phyloP scores from a whole-genome alignment of 1,140 invertebrate species.

The Drosophila gunungcola region DNA sequence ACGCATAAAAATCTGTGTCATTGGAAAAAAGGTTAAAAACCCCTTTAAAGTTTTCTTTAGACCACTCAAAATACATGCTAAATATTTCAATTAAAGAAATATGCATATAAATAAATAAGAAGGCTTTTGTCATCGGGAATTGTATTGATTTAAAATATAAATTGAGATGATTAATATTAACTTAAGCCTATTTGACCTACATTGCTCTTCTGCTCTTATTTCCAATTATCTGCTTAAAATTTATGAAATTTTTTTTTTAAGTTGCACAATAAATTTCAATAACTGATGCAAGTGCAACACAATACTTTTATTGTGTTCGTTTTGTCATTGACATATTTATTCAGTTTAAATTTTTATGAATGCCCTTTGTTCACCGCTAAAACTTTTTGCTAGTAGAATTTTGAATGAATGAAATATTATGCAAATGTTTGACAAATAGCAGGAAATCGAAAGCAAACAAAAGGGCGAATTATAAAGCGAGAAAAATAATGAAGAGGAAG shows the following conservation, averaged over 20 bases:
- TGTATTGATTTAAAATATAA: neutral
- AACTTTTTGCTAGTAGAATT: constrained; percentile 8
- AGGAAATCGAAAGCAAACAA: constrained; percentile 49
- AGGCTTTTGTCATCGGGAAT: too few relatives aligned
- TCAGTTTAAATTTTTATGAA: constrained; percentile 24
- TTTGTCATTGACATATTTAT: constrained; percentile 36
- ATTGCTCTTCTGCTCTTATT: neutral
- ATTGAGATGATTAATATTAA: neutral
- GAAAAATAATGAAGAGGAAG: constrained; percentile 31
- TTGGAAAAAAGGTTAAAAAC: too few relatives aligned
- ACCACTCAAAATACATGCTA: too few relatives aligned
- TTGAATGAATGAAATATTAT: constrained; percentile 40
- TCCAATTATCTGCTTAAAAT: constrained; percentile 10
- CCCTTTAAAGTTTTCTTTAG: too few relatives aligned
- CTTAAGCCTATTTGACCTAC: neutral
- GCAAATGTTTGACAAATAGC: constrained; percentile 54
- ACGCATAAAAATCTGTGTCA: too few relatives aligned
- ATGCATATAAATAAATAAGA: too few relatives aligned
- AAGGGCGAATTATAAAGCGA: constrained; percentile 10
- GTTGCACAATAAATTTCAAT: constrained; percentile 4
- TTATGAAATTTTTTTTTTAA: constrained; percentile 3
- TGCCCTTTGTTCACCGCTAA: neutral
- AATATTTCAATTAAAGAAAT: too few relatives aligned
- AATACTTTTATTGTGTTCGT: constrained; percentile 23
- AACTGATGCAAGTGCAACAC: constrained; percentile 10